These are phyloP conservation scores for Smutsia temminckii DNA, from an alignment of 2,797 vertebrate species.

Conservation along the genomic window DNA sequence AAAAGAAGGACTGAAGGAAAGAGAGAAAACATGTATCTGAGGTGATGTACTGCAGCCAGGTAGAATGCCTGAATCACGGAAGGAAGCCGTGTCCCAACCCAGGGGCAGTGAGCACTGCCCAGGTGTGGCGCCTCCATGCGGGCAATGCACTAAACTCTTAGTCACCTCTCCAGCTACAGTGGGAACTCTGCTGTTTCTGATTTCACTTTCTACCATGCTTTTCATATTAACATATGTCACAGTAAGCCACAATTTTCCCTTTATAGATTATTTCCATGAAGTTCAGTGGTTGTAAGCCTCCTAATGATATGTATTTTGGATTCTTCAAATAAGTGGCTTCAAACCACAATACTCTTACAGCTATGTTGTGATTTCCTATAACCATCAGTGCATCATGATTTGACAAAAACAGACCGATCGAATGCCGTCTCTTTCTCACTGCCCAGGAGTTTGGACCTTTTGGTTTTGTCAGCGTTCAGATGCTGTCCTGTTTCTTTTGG, in stretches of 20 bases:
- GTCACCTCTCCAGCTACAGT: background rate
- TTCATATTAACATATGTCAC: background rate
- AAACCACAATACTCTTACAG: background rate
- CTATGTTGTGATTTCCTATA: background rate
- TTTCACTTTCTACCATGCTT: background rate
- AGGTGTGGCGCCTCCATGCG: background rate
- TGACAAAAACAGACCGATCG: background rate
- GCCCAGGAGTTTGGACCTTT: background rate
- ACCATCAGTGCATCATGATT: background rate
- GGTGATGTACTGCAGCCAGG: background rate
- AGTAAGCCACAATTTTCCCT: background rate
- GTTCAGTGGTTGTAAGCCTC: background rate
- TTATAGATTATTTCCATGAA: background rate
- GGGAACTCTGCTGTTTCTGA: background rate
- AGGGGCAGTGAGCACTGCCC: background rate
- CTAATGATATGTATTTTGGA: background rate
- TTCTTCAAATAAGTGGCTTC: background rate
- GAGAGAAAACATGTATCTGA: background rate
- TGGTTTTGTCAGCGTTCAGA: background rate
- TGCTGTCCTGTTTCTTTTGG: background rate
- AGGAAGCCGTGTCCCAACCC: background rate
- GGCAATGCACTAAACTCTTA: background rate
- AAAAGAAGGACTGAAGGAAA: background rate
- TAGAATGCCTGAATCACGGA: background rate
- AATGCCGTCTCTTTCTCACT: background rate